Base-by-base conservation (phyloP, 2,797 vertebrate genomes). In the Scomberomorus guttatus region DNA sequence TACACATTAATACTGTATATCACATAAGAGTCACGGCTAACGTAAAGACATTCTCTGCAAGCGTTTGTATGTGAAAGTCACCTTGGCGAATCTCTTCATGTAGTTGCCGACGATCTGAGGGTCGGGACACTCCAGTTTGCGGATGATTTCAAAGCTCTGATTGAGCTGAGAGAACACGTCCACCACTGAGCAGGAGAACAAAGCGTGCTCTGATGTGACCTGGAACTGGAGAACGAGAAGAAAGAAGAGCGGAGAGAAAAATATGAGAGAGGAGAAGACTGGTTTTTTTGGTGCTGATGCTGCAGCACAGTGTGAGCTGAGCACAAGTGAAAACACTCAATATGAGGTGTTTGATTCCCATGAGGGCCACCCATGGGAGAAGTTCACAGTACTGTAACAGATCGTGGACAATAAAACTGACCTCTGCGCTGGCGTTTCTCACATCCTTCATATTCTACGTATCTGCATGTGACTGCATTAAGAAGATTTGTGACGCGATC, bases 151-250 rank as follows among this genome's bases (percentile, higher is more conserved):
- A 5, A 99, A 99, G 93, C 98, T 99, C 95, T 99, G 98, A 90
- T 99, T 99, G 86, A 99, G 97, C 92, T 99, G 98, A 79, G 98
- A 98, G 94, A 99, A 99, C 76, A 99, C 98, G 0, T 99, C 98
- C 81, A 99, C 98, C 90, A 99, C 98, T 0, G 98, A 99, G 91
- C 98, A 99, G 83, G 98, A 99, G 95, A 99, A 99, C 61, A 99
- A 95, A 0, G 97, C 97, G 0, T 98, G 97, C 85, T 99, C 98
- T 0, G 98, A 99, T 0, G 98, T 99, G 90, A 98, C 97, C 94
- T 98, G 97, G 95, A 99, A 99, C 98, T 99, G 91, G 39, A 88
- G 83, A 67, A 52, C 0, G 5, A 72, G 72, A 88, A 74, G 57
- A 76, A 68, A 77, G 27, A 75, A 39, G 3, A 65, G 46, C 39